Percentiles rank a stretch among this genome's conserved stretches.
Conservation (phyloP, 2,797 vertebrate species). For the Sebastes itinus region DNA sequence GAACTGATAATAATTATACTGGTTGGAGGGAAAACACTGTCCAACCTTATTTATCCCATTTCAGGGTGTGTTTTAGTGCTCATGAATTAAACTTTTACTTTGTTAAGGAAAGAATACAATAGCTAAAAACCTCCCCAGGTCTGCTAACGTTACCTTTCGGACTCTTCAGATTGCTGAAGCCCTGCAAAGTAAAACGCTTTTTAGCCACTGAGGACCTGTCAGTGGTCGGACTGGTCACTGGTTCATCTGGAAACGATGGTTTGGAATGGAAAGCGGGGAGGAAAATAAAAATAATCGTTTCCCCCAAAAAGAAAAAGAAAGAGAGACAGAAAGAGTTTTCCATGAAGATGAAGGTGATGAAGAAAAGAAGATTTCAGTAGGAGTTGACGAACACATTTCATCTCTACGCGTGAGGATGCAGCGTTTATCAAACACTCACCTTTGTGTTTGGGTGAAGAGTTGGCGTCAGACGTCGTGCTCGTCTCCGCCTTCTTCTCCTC, state of each 20-base stretch:
- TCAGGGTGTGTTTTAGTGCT: not conserved
- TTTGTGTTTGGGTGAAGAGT: constrained; percentile 85
- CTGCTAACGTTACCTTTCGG: constrained; percentile 87
- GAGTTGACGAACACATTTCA: not conserved
- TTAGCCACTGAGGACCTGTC: constrained; percentile 90
- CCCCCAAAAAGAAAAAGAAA: not conserved
- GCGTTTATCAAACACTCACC: constrained; percentile 65
- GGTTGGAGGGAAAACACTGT: not conserved
- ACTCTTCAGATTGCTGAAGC: constrained; percentile 93
- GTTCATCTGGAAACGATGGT: constrained; percentile 82
- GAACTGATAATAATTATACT: not conserved
- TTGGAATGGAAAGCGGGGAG: constrained; percentile 29
- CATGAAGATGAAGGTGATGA: constrained; percentile 40
- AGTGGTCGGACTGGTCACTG: constrained; percentile 87
- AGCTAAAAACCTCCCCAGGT: not conserved
- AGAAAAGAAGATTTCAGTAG: constrained; percentile 15
- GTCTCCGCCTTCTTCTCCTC: constrained; percentile 90
- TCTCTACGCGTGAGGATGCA: not conserved
- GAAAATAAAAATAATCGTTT: not conserved
- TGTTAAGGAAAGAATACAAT: not conserved
- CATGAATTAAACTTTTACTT: not conserved
- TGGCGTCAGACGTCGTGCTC: constrained; percentile 72
- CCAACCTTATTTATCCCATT: not conserved
- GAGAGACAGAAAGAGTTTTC: not conserved
- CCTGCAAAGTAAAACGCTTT: constrained; percentile 92